Base-by-base conservation (phyloP, 1,140 invertebrate genomes). In the Pinna nobilis region DNA sequence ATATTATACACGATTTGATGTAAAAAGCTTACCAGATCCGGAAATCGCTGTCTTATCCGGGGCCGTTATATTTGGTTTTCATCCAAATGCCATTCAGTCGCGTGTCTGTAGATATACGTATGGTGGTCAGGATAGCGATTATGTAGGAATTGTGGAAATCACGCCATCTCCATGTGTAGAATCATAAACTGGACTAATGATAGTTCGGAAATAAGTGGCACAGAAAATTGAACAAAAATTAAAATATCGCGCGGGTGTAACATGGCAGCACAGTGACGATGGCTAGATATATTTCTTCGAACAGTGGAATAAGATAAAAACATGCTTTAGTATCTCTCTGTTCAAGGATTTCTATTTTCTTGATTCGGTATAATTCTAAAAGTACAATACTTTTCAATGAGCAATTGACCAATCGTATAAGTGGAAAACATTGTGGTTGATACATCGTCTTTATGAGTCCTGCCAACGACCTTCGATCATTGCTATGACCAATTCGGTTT, bases 21-120 rank as follows among this genome's bases (percentile, higher is more conserved):
- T 63, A 9, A 39, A 41, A 0, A 18, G 28, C 15, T 37, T 37
- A 20, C 39, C 35, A 13, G 59, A 63, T 30, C 35, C 35, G 28
- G 39, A 15, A 9, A 33, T 63, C 25, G 59, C 59, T 41, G 59
- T 63, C n/a, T 20, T 63, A 25, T 41, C 39, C 5, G 59, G 59
- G 5, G 59, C 59, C 2, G 59, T 63, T 15, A 41, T 63, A 37
- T 63, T 63, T 44, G 59, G 59, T 6, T 37, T 41, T 23, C 5
- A 63, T 35, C 33, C 37, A 37, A 18, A 44, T 30, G 30, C 37
- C 18, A 44, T 63, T 44, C 20, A 32, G 28, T 41, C 59, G 2
- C 39, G 59, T 13, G 28, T 63, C 39, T 37, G 35, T 28, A n/a
- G 3, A 41, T 25, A 39, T 4, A 63, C 59, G 2, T 63, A 63